These are phyloP conservation scores for Microvelia longipes DNA, from an alignment of 1,140 invertebrate genomes.

Conservation along the genomic window DNA sequence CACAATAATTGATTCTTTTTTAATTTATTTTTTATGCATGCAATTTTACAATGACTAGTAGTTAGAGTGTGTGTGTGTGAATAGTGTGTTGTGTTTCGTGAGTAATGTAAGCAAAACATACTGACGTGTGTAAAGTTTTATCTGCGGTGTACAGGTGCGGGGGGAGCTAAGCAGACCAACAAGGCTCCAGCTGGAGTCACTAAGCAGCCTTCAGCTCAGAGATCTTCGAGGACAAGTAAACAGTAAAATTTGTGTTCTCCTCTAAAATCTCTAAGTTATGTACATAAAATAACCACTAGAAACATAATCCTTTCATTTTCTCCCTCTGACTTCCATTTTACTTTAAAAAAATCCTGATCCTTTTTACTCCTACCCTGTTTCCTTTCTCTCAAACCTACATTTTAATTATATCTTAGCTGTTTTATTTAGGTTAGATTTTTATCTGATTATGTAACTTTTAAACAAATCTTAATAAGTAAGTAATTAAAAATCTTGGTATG, in stretches of 20 bases:
- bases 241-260: not conserved
- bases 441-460: not conserved
- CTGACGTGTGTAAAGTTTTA: constrained; percentile 21
- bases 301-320: not conserved
- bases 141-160: constrained; percentile 20
- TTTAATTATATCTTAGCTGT: not conserved
- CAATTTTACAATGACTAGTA: too few species aligned
- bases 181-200: not conserved
- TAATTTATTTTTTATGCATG: too few species aligned
- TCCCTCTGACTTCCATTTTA: not conserved
- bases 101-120: too few species aligned
- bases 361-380: not conserved
- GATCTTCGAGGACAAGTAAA: not conserved
- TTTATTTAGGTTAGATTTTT: not conserved
- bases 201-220: not conserved
- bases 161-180: constrained; percentile 8
- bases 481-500: not conserved
- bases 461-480: not conserved
- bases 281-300: not conserved
- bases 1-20: too few species aligned
- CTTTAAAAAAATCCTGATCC: not conserved
- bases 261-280: not conserved
- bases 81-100: not conserved
- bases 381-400: not conserved
- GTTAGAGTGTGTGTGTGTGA: not conserved